Conservation (phyloP, 30 jellyfish, hydroid and myxozoan species). For the Nemopilema nomurai region DNA sequence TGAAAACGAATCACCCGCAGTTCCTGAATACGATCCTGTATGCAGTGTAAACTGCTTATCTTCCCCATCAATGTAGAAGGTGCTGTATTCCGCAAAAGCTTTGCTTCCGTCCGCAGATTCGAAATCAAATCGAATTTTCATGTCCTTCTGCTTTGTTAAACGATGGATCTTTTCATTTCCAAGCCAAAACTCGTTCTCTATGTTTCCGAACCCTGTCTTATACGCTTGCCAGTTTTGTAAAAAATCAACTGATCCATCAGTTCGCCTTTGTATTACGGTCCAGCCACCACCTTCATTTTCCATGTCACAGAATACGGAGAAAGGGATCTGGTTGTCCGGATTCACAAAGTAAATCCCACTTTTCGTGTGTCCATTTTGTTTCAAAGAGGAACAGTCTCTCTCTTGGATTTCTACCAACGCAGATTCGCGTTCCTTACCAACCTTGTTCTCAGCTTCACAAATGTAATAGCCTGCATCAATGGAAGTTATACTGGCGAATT, state of each 20-base stretch:
- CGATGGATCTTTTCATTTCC: no score
- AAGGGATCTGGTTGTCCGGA: neutral
- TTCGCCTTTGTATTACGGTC: no score
- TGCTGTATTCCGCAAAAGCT: no score
- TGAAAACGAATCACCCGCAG: no score
- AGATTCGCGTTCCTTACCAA: neutral
- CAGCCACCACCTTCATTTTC: no score
- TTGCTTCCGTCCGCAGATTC: neutral
- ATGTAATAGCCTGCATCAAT: neutral
- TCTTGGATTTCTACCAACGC: neutral
- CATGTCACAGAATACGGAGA: neutral
- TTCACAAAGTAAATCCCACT: conserved; percentile 1
- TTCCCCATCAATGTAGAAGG: no score
- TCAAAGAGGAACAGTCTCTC: neutral
- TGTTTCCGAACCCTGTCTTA: no score
- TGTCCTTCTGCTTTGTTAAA: neutral
- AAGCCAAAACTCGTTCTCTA: no score
- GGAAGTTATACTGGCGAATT: neutral
- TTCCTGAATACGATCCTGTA: no score
- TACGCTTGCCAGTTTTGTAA: no score
- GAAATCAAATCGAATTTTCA: conserved; percentile 3
- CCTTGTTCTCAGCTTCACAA: neutral
- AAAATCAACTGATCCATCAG: no score
- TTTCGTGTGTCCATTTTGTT: neutral
- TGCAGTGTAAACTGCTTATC: no score